phyloP scores from a whole-genome alignment of 2,113 vertebrate genomes.

The Nycticorax nycticorax region DNA sequence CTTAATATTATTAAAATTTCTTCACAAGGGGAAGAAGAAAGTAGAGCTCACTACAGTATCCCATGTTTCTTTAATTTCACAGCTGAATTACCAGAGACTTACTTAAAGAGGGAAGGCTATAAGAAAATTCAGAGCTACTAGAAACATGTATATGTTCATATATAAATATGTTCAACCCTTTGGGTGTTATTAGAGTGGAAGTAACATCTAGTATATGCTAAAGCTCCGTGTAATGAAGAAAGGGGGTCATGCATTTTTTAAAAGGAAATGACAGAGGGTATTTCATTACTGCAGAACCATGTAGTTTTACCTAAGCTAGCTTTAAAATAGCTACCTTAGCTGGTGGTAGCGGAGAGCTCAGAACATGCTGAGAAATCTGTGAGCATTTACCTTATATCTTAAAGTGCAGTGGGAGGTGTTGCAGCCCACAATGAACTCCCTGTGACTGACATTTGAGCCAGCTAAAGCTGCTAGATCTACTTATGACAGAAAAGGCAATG shows the following conservation, averaged over 20 bases:
- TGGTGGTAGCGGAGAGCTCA: neutral
- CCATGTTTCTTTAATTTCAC: slow-evolving; percentile 48
- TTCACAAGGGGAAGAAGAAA: neutral
- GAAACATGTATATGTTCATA: neutral
- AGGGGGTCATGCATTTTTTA: slow-evolving; percentile 17
- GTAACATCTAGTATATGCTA: slow-evolving; percentile 1
- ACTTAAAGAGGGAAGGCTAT: neutral
- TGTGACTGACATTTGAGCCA: neutral
- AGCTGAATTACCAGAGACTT: slow-evolving; percentile 24
- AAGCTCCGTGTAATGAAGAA: neutral
- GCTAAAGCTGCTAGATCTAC: neutral
- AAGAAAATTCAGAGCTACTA: neutral
- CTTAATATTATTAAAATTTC: neutral
- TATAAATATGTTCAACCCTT: slow-evolving; percentile 30
- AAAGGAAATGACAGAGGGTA: neutral
- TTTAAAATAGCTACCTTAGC: neutral
- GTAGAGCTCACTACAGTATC: neutral
- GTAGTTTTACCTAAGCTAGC: neutral
- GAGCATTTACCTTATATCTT: neutral
- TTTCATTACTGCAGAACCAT: neutral
- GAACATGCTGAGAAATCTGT: neutral
- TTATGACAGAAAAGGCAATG: neutral
- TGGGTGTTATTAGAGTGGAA: slow-evolving; percentile 21
- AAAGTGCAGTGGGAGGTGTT: neutral
- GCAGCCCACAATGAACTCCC: neutral